A percentile compares a stretch with the other conserved stretches of the same genome.
phyloP scores from a whole-genome alignment of 2,113 vertebrate species.

The Hippocampus zosterae region DNA sequence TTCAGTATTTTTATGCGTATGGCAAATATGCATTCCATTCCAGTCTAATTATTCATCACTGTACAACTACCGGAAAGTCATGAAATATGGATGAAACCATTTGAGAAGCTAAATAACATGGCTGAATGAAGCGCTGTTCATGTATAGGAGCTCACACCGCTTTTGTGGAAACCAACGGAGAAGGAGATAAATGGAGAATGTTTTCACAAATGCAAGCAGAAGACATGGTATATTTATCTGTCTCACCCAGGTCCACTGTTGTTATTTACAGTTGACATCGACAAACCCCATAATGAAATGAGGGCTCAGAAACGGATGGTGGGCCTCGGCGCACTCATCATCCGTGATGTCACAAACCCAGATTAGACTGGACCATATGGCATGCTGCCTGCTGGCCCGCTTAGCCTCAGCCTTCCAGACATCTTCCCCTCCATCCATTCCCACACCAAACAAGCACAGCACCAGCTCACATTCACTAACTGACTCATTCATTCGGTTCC shows the following conservation, averaged over 20 bases:
- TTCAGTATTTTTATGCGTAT: background rate
- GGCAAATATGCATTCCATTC: background rate
- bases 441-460: background rate
- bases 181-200: background rate
- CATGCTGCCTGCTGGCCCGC: constrained; percentile 55
- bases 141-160: background rate
- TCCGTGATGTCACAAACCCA: constrained; percentile 64
- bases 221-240: constrained; percentile 15
- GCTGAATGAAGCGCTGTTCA: background rate
- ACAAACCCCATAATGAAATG: constrained; percentile 43
- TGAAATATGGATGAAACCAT: background rate
- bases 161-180: background rate
- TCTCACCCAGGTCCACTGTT: constrained; percentile 22
- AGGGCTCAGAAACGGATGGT: constrained; percentile 31
- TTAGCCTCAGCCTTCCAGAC: constrained; percentile 49
- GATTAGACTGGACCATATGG: constrained; percentile 69
- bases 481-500: background rate
- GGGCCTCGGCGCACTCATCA: constrained; percentile 44
- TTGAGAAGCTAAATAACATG: background rate
- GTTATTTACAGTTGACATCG: constrained; percentile 50
- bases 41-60: background rate
- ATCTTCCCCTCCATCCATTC: constrained; percentile 7
- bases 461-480: background rate
- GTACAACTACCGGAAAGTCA: background rate
- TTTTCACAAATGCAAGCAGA: background rate